Evolutionary conservation across 2,888 invertebrate species (phyloP), one percentile per base, ranked within the genome.

Genomic region (Dioctria rufipes): DNA sequence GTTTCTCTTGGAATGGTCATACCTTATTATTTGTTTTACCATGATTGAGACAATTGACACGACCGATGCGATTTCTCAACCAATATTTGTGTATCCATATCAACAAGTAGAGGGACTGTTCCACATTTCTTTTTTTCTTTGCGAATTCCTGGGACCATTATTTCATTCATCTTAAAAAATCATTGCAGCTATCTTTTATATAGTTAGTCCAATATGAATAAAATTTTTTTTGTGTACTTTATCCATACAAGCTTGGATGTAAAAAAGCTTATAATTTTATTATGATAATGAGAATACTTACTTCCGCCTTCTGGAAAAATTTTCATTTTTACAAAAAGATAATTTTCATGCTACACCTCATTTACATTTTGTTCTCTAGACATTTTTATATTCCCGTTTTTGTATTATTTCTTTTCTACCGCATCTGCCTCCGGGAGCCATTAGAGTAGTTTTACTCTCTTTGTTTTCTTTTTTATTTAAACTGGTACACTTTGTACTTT

Each of bases 371-470:
- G 51, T 54, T 49, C 51, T 39, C 71, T 1, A 39, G 71, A 71
- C 71, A 71, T n/a, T 71, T 71, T 71, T 71, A 71, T 71, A 71
- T 71, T 71, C 71, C 37, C 54, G 25, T 39, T 71, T 54, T 71
- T 71, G 49, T 71, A 71, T 4, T 39, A 71, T 51, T 71, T 39
- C 40, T 9, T 51, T 54, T 71, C 49, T 54, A 54, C 71, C 51
- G 71, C 51, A 71, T 39, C 71, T 40, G 54, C 71, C 71, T n/a
- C 54, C 49, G 71, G 71, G 71, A 71, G 39, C 71, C 54, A 71
- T 71, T 71, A 71, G 71, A 54, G 40, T 51, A 71, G 71, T 71
- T 71, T 25, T 40, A 49, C 54, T 8, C 37, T 46, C 71, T 71
- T 71, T 71, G 71, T 71, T 71, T 71, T 71, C 54, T 39, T 51